phyloP scores from a whole-genome alignment of 2,113 vertebrate genomes.

The Bagarius yarrelli region DNA sequence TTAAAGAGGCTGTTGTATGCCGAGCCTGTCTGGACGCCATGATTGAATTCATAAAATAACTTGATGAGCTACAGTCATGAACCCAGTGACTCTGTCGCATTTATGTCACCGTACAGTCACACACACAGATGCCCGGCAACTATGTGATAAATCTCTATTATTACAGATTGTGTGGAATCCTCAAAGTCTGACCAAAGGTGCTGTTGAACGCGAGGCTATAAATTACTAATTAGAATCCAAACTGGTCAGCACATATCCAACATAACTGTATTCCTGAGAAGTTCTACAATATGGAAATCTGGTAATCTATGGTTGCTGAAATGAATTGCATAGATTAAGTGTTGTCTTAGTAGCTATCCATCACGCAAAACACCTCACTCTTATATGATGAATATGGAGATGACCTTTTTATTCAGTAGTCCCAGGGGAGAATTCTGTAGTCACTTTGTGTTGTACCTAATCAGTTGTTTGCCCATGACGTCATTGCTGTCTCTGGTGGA shows the following conservation, averaged over 20 bases:
- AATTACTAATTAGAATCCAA: conserved; percentile 7
- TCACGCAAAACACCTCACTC: conserved; percentile 40
- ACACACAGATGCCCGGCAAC: conserved; percentile 28
- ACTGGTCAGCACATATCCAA: conserved; percentile 14
- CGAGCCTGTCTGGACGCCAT: conserved; percentile 5
- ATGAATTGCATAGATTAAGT: background rate
- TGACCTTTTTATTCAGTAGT: conserved; percentile 48
- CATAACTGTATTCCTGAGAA: background rate
- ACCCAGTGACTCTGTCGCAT: conserved; percentile 37
- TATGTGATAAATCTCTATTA: conserved; percentile 27
- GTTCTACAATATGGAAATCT: background rate
- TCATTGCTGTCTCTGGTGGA: too few relatives aligned
- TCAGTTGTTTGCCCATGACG: too few relatives aligned
- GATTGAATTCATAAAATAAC: conserved; percentile 34
- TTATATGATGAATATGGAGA: conserved; percentile 23
- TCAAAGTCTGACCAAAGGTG: background rate
- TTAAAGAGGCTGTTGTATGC: conserved; percentile 22
- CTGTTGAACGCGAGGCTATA: background rate
- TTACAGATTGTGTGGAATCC: conserved; percentile 21
- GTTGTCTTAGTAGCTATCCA: background rate
- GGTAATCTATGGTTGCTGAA: background rate
- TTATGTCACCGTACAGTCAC: conserved; percentile 30
- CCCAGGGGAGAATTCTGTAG: background rate
- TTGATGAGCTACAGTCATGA: conserved; percentile 39
- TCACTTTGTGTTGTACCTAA: too few relatives aligned